Evolutionary conservation across 2,797 vertebrate genomes (phyloP), one percentile per base, ranked within the genome.

Genomic region (Etheostoma nigrum): DNA sequence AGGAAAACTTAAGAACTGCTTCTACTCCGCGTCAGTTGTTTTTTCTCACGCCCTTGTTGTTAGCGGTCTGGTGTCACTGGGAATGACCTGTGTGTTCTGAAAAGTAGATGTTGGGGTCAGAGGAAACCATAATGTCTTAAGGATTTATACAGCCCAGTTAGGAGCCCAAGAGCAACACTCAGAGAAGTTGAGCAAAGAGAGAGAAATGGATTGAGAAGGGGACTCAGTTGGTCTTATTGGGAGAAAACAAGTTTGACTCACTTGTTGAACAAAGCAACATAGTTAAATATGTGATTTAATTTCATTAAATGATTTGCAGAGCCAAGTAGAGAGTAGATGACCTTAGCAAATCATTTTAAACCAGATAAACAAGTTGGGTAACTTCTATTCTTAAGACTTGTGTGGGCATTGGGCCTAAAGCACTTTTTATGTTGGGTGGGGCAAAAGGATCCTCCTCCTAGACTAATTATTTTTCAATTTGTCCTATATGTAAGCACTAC

Each of bases 61-160:
- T 13, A 63, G 63, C 79, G 78, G 78, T 84, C 66, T 15, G 36
- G 51, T 19, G 53, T 53, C 52, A 61, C 30, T n/a, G 60, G 36
- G 6, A 47, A 27, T 59, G 67, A 86, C 73, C 67, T 53, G 18
- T 66, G 62, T 58, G 53, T 67, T 74, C 66, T 81, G 67, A 74
- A 55, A 57, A 19, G 30, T 65, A 63, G 40, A 49, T 40, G 55
- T 51, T 6, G 2, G 57, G 67, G 69, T 76, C 65, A 54, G 54
- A 23, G 9, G 42, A 58, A 67, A 63, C 55, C 58, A 27, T 61
- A 33, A 81, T 65, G 45, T 76, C 51, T 44, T 4, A 0, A 23
- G 54, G 53, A 58, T 73, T 67, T 68, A 55, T 51, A n/a, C 55
- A 45, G 12, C 42, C 21, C 36, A 65, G 53, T 21, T 40, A 23